Evolutionary conservation across 2,113 vertebrate genomes (phyloP).

Genomic region (Cinclus mexicanus): DNA sequence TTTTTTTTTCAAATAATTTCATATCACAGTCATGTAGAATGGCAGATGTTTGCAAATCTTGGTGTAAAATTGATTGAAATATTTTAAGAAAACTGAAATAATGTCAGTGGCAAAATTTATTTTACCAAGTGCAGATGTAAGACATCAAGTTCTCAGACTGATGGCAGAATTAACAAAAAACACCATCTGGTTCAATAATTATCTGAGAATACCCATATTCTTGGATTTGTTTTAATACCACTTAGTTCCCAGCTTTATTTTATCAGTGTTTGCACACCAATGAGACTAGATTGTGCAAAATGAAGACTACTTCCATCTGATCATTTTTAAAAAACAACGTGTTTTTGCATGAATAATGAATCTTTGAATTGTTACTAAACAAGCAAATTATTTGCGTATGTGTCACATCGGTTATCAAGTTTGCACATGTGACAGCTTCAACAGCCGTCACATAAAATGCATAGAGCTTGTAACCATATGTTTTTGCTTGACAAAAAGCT

Average conservation of each 20-base stretch:
- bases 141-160: slow-evolving; percentile 86
- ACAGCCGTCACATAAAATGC: slow-evolving; percentile 86
- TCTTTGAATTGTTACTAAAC: slow-evolving; percentile 84
- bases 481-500: slow-evolving; percentile 87
- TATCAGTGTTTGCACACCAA: slow-evolving; percentile 80
- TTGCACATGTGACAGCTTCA: slow-evolving; percentile 84
- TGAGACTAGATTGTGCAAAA: slow-evolving; percentile 76
- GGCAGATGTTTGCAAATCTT: slow-evolving; percentile 85
- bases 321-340: slow-evolving; percentile 74
- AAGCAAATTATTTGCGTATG: slow-evolving; percentile 84
- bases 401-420: slow-evolving; percentile 85
- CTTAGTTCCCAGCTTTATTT: slow-evolving; percentile 80
- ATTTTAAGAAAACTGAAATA: slow-evolving; percentile 86
- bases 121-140: slow-evolving; percentile 87
- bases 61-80: slow-evolving; percentile 83
- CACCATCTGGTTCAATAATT: slow-evolving; percentile 89
- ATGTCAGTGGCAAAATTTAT: slow-evolving; percentile 84
- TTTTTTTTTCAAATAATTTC: slow-evolving; percentile 72
- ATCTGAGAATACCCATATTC: slow-evolving; percentile 83
- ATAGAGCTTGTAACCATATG: slow-evolving; percentile 86
- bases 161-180: slow-evolving; percentile 87
- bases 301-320: slow-evolving; percentile 80
- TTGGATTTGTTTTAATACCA: slow-evolving; percentile 80
- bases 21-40: slow-evolving; percentile 63
- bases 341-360: slow-evolving; percentile 81